These are phyloP conservation scores for Heliothis virescens DNA, from an alignment of 1,140 invertebrate genomes.

Conservation along the genomic window DNA sequence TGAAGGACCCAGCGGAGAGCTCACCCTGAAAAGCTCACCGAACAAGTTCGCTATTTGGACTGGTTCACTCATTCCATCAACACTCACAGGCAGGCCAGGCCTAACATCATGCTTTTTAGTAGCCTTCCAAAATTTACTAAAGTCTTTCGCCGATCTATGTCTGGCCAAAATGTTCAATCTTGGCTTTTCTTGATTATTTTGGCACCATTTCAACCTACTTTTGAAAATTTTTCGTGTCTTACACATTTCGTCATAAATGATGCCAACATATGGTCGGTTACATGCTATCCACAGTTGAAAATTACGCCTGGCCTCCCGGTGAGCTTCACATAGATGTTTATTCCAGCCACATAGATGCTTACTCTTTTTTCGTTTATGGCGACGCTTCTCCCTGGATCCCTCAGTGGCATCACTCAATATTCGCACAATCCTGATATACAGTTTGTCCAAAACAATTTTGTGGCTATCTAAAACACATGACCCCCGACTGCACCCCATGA, in stretches of 20 bases:
- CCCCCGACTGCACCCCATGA: too few species aligned
- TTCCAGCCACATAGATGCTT: constrained; percentile 44
- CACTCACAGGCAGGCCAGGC: constrained; percentile 50
- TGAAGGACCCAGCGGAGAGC: constrained; percentile 32
- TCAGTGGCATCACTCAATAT: not conserved
- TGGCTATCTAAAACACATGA: not conserved
- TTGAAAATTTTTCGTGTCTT: constrained; percentile 13
- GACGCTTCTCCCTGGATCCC: not conserved
- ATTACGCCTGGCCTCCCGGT: constrained; percentile 36
- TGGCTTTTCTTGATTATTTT: constrained; percentile 54
- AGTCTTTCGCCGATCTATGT: constrained; percentile 45
- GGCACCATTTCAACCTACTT: not conserved
- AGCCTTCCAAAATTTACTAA: constrained; percentile 54
- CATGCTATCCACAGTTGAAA: constrained; percentile 41
- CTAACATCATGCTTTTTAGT: constrained; percentile 40
- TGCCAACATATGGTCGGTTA: constrained; percentile 11
- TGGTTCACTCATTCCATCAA: constrained; percentile 48
- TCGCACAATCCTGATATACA: constrained; percentile 28
- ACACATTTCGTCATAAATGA: constrained; percentile 34
- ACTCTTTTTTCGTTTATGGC: not conserved
- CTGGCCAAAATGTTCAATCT: constrained; percentile 52
- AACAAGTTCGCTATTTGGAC: constrained; percentile 52
- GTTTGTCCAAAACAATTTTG: not conserved
- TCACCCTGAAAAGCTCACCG: not conserved
- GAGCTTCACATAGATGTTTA: constrained; percentile 28